phyloP scores from a whole-genome alignment of 2,113 vertebrate species.

The Bubo bubo region DNA sequence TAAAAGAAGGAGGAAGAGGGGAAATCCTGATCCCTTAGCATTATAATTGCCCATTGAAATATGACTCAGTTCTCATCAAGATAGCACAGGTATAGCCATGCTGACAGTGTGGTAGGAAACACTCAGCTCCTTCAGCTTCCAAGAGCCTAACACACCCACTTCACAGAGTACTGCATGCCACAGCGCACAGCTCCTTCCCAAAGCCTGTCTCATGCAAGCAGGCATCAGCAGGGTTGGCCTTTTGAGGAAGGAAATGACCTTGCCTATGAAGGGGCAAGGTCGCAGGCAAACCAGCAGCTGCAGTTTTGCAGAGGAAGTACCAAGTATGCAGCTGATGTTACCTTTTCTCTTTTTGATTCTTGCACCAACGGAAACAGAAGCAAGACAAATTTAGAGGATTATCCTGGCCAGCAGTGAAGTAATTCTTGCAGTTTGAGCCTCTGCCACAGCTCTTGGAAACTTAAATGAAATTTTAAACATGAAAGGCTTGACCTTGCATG shows the following conservation, averaged over 20 bases:
- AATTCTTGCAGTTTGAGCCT: neutral
- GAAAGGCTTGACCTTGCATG: neutral
- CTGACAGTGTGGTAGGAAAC: neutral
- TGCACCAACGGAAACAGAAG: neutral
- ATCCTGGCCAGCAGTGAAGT: neutral
- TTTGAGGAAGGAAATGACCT: constrained; percentile 55
- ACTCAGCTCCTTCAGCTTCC: neutral
- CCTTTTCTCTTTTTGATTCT: neutral
- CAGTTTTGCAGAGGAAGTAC: neutral
- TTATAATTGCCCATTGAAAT: neutral
- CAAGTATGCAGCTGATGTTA: neutral
- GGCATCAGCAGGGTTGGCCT: rapidly evolving
- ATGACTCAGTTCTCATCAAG: neutral
- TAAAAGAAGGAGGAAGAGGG: neutral
- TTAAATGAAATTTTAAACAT: neutral
- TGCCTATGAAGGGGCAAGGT: neutral
- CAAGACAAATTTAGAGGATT: neutral
- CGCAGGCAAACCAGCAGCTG: neutral
- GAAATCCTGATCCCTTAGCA: neutral
- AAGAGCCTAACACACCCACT: neutral
- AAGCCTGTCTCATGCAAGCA: neutral
- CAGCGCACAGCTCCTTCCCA: neutral
- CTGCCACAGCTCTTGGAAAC: neutral
- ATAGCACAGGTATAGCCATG: neutral
- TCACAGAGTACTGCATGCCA: neutral